Base-by-base conservation (phyloP, 53 echinoderm and acorn worm species). In the Holothuria leucospilota region DNA sequence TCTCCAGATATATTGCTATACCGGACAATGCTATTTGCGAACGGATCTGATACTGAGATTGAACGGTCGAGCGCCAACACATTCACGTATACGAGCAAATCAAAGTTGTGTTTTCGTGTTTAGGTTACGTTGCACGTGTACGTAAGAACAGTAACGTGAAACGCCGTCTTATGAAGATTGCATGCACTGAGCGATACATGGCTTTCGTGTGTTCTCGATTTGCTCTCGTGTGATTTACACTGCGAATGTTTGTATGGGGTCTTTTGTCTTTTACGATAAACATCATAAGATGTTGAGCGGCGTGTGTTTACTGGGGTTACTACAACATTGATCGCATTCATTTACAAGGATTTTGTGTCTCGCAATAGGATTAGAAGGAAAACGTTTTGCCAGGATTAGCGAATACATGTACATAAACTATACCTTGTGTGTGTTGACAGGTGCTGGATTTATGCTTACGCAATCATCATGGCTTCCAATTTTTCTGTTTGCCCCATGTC, bases 401-500 rank as follows among this genome's bases (percentile, higher is more conserved):
- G 56, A 39, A 49, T 80, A 60, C 80, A 61, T 80, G 80, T 80
- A 34, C 38, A 80, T 61, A 25, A 80, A 80, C 80, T 61, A 52
- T 51, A 75, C 51, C 51, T 10, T 11, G 52, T 15, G 41, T 41
- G 27, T 52, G 75, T 75, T 75, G 75, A 75, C 75, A 75, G 75
- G 75, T 75, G 75, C 75, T 75, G 51, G 39, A 52, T 75, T 49
- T 49, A 75, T 46, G 75, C 75, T 75, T 75, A 75, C 75, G 75
- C 75, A 75, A 75, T 75, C 42, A 83, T 66, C 84, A 83, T 83
- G 84, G 84, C 84, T 83, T 83, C 84, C 66, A 83, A 83, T 67
- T 83, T 65, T 83, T 66, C 49, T 46, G 84, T 83, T 83, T 83
- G 84, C 25, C 84, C 84, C 51, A 66, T 73, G 68, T 83, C 68